A percentile compares a stretch with the other conserved stretches of the same genome.
Evolutionary conservation across 2,888 invertebrate genomes (phyloP).

Genomic region (Callyntrura guangdongensis): DNA sequence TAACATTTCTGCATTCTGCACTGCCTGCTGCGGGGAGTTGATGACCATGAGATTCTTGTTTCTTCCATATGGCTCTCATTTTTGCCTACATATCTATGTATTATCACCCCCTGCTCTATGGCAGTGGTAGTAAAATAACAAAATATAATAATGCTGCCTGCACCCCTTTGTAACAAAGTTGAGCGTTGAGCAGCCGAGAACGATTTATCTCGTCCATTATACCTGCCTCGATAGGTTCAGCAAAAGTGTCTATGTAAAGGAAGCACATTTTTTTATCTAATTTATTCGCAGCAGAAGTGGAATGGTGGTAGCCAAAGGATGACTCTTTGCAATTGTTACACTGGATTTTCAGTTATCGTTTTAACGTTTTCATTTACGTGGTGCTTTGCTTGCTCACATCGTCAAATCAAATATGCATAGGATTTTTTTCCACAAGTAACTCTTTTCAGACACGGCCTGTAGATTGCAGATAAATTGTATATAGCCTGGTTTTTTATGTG

Average conservation of each 20-base stretch:
- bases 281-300: constrained; percentile 27
- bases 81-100: not conserved
- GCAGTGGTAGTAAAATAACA: not conserved
- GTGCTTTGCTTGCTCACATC: constrained; percentile 18
- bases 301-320: not conserved
- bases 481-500: constrained; percentile 14
- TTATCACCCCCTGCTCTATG: not conserved
- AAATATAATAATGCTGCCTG: constrained; percentile 20
- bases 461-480: not conserved
- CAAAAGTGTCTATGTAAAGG: constrained; percentile 29
- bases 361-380: constrained; percentile 49
- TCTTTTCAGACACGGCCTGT: constrained; percentile 5
- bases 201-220: constrained; percentile 33
- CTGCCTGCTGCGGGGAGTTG: constrained; percentile 65
- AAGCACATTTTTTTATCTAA: constrained; percentile 67
- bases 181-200: constrained; percentile 32
- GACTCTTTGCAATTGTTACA: constrained; percentile 29
- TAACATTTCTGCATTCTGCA: constrained; percentile 49
- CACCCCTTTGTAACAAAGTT: constrained; percentile 56
- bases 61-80: constrained; percentile 59
- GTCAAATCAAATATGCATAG: not conserved
- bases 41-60: constrained; percentile 77
- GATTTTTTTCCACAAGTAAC: constrained; percentile 8
- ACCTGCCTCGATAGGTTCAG: not conserved
- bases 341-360: constrained; percentile 45